A percentile compares a stretch with the other conserved stretches of the same genome.
Conservation (phyloP, 2,113 vertebrate species). For the Tachysurus vachellii region DNA sequence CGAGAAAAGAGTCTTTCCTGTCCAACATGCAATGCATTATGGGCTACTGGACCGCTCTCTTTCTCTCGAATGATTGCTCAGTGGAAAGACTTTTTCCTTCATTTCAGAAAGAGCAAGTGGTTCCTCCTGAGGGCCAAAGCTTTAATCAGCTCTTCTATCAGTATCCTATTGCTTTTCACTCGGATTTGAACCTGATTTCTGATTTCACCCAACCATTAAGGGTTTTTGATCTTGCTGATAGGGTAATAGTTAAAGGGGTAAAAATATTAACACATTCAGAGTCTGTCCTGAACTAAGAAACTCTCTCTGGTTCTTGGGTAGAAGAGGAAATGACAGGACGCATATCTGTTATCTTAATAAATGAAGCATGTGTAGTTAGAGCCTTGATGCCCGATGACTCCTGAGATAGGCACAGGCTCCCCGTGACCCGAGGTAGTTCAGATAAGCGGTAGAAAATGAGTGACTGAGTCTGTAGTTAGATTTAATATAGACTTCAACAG, state of each 20-base stretch:
- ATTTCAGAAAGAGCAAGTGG: neutral
- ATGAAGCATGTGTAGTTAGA: neutral
- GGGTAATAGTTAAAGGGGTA: slow-evolving; percentile 50
- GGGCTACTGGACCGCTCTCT: neutral
- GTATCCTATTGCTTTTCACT: neutral
- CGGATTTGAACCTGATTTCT: neutral
- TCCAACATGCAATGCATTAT: neutral
- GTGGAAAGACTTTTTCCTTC: neutral
- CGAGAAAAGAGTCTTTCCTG: neutral
- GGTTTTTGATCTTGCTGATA: slow-evolving; percentile 26
- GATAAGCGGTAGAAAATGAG: too few relatives aligned
- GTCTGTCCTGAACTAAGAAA: neutral
- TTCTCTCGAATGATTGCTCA: neutral
- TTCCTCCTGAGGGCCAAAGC: slow-evolving; percentile 1
- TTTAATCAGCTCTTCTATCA: neutral
- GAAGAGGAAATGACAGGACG: neutral
- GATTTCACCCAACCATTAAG: neutral
- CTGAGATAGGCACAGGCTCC: too few relatives aligned
- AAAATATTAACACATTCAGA: neutral
- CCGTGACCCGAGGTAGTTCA: too few relatives aligned
- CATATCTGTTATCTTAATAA: neutral
- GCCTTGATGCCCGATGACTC: too few relatives aligned
- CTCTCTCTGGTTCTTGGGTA: neutral
- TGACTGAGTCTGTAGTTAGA: too few relatives aligned
- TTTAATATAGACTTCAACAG: neutral